Evolutionary conservation across 2,888 invertebrate genomes (phyloP), one percentile per base, ranked within the genome.

Genomic region (Calameuta idolon): DNA sequence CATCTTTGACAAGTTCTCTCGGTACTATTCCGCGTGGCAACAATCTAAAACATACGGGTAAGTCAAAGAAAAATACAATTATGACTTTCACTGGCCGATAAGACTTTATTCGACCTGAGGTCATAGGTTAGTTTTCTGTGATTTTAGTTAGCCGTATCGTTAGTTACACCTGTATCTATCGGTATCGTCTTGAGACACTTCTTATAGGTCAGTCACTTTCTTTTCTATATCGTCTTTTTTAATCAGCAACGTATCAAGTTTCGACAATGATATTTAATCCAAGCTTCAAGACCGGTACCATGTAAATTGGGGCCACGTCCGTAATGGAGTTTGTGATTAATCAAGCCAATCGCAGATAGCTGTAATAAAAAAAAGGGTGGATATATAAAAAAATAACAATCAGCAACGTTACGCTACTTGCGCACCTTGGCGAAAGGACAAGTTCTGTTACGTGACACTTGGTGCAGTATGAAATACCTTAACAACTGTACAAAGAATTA

Each of bases 1-100:
- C 23, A 87, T 91, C 12, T 91, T 92, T 79, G 92, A 93, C 81
- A 79, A 91, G 35, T 87, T 93, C 86, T 91, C 92, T 80, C 87
- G 89, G 34, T 87, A 87, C 35, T 82, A 92, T 82, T 92, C 89
- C 77, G 87, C 88, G 1, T 81, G 93, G 40, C 92, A 93, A 81
- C 92, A 92, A 80, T 92, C 93, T 78, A 93, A 93, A 84, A 90
- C 92, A 23, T 93, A 92, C 87, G 92, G 92, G 94, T 94, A 78
- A 93, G 93, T 93, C 12, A 35, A 73, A 12, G 30, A 55, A 55
- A 55, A 9, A 23, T 1, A 55, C 23, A 55, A 9, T 23, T 2
- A 2, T 15, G 23, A 55, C 9, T 55, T 23, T 55, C 4, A 23
- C 23, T 23, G 5, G 55, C 4, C 9, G 55, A 55, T 23, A 55